Percentiles rank a stretch among this genome's conserved stretches.
Evolutionary conservation across 2,888 invertebrate genomes (phyloP).

Genomic region (Drosophila phalerata): DNA sequence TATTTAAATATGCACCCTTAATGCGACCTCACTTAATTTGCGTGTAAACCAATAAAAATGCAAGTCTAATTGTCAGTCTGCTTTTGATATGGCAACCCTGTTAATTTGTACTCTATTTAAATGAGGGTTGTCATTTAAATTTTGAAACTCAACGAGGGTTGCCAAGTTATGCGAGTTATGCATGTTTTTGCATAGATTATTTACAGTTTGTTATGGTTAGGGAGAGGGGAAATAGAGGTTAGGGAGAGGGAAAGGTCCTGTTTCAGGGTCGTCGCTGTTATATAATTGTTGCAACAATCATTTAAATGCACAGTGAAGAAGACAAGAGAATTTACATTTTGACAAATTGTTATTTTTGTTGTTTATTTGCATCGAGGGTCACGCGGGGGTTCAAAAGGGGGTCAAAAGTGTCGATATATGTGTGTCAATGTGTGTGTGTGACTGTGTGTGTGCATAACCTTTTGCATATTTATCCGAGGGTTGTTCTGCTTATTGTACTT

Average conservation of each 20-base stretch:
- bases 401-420: conserved; percentile 45
- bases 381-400: conserved; percentile 42
- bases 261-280: conserved; percentile 53
- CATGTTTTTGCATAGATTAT: conserved; percentile 81
- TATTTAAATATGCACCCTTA: conserved; percentile 52
- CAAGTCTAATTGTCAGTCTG: conserved; percentile 69
- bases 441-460: conserved; percentile 44
- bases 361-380: conserved; percentile 54
- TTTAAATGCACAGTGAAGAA: conserved; percentile 67
- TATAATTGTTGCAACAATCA: conserved; percentile 70
- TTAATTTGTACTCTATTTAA: conserved; percentile 49
- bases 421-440: conserved; percentile 24
- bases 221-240: neutral
- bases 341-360: conserved; percentile 71
- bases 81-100: conserved; percentile 60
- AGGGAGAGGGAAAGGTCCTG: conserved; percentile 10
- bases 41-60: conserved; percentile 78
- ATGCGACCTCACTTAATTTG: conserved; percentile 66
- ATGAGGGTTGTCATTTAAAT: conserved; percentile 51
- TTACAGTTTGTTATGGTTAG: conserved; percentile 65
- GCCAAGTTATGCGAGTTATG: conserved; percentile 27
- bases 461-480: conserved; percentile 55
- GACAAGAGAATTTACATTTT: conserved; percentile 73
- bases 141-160: conserved; percentile 29
- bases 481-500: conserved; percentile 34